Conservation (phyloP, 2,113 vertebrate genomes). For the Tichodroma muraria region DNA sequence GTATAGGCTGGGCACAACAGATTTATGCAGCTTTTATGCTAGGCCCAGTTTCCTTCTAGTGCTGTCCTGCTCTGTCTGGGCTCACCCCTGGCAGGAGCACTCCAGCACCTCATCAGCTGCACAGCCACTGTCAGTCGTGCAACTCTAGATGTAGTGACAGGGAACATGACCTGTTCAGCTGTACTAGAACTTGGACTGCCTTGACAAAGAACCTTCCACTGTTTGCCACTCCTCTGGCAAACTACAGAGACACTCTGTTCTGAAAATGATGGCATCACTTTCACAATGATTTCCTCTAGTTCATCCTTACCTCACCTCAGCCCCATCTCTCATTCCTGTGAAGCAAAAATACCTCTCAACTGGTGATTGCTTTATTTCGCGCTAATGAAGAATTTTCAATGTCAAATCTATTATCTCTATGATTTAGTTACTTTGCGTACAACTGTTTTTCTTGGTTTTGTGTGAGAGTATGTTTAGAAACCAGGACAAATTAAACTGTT, state of each 20-base stretch:
- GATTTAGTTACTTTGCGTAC: neutral
- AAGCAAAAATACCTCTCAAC: neutral
- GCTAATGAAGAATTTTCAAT: neutral
- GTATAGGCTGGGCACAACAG: neutral
- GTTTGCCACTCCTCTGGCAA: no score
- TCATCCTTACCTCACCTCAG: neutral
- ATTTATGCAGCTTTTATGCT: neutral
- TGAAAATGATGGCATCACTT: neutral
- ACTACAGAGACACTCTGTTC: neutral
- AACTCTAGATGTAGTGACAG: fast-evolving
- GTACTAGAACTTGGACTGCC: neutral
- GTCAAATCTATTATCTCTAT: neutral
- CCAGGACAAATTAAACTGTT: neutral
- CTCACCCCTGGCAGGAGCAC: neutral
- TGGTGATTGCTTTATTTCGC: neutral
- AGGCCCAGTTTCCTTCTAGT: neutral
- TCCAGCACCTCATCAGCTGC: neutral
- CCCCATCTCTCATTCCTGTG: neutral
- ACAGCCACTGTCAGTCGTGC: fast-evolving
- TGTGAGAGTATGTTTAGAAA: neutral
- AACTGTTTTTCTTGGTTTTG: neutral
- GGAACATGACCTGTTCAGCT: neutral
- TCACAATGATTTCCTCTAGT: neutral
- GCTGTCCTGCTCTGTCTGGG: neutral
- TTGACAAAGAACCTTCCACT: neutral